These are phyloP conservation scores for Hystrix cristata DNA, from an alignment of 2,113 vertebrate species.

Conservation along the genomic window DNA sequence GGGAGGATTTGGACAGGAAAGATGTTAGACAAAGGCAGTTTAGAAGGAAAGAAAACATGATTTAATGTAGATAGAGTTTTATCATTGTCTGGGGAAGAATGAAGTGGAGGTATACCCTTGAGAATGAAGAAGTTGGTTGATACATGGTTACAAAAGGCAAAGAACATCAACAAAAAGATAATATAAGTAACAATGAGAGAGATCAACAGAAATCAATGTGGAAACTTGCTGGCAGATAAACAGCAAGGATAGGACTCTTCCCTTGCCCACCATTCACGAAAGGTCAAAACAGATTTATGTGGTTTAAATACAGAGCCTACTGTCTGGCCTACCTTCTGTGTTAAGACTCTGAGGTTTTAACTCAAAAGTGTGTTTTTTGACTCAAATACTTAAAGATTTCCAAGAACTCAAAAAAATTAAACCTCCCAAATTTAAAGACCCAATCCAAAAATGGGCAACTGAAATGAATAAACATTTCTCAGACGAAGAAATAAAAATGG, in stretches of 20 bases:
- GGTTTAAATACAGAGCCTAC: neutral
- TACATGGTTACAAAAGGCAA: conserved; percentile 42
- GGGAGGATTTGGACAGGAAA: conserved; percentile 38
- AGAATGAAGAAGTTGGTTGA: conserved; percentile 26
- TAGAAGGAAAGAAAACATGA: neutral
- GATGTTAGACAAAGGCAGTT: neutral
- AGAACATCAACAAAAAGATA: conserved; percentile 23
- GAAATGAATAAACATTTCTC: no score
- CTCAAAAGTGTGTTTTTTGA: neutral
- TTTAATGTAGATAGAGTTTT: neutral
- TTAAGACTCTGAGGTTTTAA: conserved; percentile 25
- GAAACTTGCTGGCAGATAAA: conserved; percentile 46
- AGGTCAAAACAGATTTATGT: neutral
- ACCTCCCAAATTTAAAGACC: no score
- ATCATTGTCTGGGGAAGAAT: conserved; percentile 9
- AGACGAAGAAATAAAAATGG: no score
- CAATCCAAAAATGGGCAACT: no score
- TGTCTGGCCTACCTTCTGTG: neutral
- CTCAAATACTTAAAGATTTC: conserved; percentile 45
- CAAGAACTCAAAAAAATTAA: neutral
- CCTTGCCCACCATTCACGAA: conserved; percentile 19
- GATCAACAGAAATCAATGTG: conserved; percentile 49
- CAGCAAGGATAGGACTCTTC: neutral
- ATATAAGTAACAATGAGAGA: conserved; percentile 25
- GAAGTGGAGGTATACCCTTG: neutral